phyloP scores from a whole-genome alignment of 2,113 vertebrate species.

The Prunella fulvescens region DNA sequence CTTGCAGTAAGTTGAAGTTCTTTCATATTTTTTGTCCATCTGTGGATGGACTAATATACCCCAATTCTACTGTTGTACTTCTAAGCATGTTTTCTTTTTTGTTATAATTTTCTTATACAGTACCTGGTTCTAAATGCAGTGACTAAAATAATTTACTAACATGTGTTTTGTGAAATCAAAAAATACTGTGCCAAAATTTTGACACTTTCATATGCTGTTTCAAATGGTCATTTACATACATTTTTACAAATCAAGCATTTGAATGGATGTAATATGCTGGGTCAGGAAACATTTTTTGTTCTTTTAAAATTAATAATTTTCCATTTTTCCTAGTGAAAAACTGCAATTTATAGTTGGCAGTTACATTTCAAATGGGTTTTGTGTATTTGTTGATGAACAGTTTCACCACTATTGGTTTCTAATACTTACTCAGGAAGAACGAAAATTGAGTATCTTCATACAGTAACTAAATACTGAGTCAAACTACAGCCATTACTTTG shows the following conservation, averaged over 20 bases:
- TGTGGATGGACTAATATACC: slow-evolving; percentile 62
- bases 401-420: not conserved
- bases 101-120: slow-evolving; percentile 13
- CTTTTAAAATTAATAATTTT: slow-evolving; percentile 7
- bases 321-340: not conserved
- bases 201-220: not conserved
- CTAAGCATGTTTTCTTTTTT: slow-evolving; percentile 67
- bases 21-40: slow-evolving; percentile 79
- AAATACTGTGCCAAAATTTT: slow-evolving; percentile 26
- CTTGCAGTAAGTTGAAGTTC: slow-evolving; percentile 98
- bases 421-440: not conserved
- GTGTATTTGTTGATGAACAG: not conserved
- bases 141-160: slow-evolving; percentile 30
- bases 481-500: not conserved
- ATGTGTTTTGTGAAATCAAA: slow-evolving; percentile 46
- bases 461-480: not conserved
- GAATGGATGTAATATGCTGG: not conserved
- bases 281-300: not conserved
- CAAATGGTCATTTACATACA: not conserved
- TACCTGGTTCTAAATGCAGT: slow-evolving; percentile 30
- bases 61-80: slow-evolving; percentile 60
- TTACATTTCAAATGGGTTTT: not conserved
- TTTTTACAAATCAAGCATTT: not conserved
- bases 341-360: not conserved
- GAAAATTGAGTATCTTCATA: not conserved